Base-by-base conservation (phyloP, 2,888 invertebrate genomes). In the Drosophila affinis region DNA sequence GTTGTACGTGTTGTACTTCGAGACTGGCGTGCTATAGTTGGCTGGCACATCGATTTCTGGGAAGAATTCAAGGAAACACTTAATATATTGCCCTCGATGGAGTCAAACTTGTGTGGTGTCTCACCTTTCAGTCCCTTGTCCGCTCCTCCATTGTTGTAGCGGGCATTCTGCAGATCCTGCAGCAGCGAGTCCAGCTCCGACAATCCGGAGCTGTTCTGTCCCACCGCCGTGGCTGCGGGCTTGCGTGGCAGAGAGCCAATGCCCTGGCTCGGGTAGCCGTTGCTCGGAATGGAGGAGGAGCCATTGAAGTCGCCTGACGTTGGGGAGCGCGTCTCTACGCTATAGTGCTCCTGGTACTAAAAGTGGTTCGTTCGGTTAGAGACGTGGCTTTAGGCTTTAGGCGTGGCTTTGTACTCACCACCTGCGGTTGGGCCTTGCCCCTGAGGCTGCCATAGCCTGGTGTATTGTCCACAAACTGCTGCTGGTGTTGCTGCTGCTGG, bases 111-210 rank as follows among this genome's bases (percentile, higher is more conserved):
- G 3, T 10, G 9, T 9, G 1, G 0, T 2, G 14, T 47, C 75
- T 67, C 67, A 94, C 94, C 93, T 90, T 93, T 93, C 39, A 39
- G 39, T 39, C 39, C 39, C 72, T 91, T 91, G n/a, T 93, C 93
- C 5, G 59, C 45, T 44, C 64, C 63, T 14, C 88, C 90, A 73
- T 93, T 93, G 69, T 91, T 89, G 89, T 95, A 95, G 70, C 94
- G 93, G 0, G 96, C 96, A 91, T 95, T 96, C 93, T 98, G 98
- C 81, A 99, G 94, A 91, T 98, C 98, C 90, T 98, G 96, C 63
- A 99, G 93, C 59, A 99, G 93, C 17, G 96, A 97, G 92, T 99
- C 98, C 90, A 99, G 92, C 92, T 98, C 98, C 0, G 97, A 96
- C 52, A 98, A 93, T 92, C 98, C 97, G 59, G 92, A 81, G 75